Conservation (phyloP, 2,888 invertebrate genomes). For the Drosophila sordidula region DNA sequence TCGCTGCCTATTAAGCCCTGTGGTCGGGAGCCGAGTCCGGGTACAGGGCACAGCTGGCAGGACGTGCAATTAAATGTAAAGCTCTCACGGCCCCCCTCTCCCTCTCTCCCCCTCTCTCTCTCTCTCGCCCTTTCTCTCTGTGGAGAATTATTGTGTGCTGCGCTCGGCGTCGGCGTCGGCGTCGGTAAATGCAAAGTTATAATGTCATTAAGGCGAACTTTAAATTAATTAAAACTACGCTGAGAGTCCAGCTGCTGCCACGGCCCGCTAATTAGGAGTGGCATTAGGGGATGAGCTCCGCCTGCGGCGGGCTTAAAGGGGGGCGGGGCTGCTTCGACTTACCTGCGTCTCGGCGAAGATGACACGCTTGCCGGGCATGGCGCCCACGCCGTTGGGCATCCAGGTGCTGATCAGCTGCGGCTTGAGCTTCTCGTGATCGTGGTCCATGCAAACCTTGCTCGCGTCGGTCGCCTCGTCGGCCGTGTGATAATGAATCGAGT, state of each 20-base stretch:
- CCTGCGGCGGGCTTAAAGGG: not conserved
- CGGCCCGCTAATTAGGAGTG: slow-evolving; percentile 72
- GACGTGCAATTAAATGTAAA: slow-evolving; percentile 70
- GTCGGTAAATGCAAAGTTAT: slow-evolving; percentile 72
- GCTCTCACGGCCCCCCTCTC: slow-evolving; percentile 21
- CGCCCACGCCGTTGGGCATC: slow-evolving; percentile 95
- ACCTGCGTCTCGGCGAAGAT: slow-evolving; percentile 97
- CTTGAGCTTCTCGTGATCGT: slow-evolving; percentile 93
- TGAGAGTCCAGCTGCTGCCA: slow-evolving; percentile 73
- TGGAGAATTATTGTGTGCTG: slow-evolving; percentile 54
- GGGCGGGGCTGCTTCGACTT: slow-evolving; percentile 44
- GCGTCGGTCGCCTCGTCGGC: slow-evolving; percentile 85
- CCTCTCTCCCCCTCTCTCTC: not conserved
- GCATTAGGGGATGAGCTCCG: slow-evolving; percentile 46
- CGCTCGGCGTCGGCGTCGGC: slow-evolving; percentile 17
- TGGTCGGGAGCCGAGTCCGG: slow-evolving; percentile 18
- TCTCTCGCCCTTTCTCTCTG: not conserved
- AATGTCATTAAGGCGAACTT: slow-evolving; percentile 82
- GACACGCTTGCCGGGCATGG: slow-evolving; percentile 91
- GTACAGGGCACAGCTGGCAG: slow-evolving; percentile 60
- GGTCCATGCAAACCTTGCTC: slow-evolving; percentile 91
- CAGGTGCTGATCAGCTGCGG: slow-evolving; percentile 96
- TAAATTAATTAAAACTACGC: slow-evolving; percentile 83
- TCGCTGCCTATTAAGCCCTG: slow-evolving; percentile 49
- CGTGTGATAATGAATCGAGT: slow-evolving; percentile 84